A percentile compares a stretch with the other conserved stretches of the same genome.
Evolutionary conservation across 1,140 invertebrate species (phyloP).

Genomic region (Drosophila ambigua): DNA sequence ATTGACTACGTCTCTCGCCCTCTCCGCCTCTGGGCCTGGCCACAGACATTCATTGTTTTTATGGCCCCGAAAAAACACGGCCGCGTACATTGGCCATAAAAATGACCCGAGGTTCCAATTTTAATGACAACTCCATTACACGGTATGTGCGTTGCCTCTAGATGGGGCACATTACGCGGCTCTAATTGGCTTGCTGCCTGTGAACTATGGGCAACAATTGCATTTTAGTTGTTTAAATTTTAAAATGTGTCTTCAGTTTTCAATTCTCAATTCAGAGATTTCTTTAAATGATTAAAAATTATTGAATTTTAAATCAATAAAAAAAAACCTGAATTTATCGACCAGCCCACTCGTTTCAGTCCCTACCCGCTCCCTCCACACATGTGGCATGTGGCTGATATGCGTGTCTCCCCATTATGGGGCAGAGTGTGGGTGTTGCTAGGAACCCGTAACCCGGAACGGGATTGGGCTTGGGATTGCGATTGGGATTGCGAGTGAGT

Average conservation of each 20-base stretch:
- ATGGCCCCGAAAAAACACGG: slow-evolving; percentile 39
- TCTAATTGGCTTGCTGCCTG: slow-evolving; percentile 48
- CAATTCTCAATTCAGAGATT: too few species aligned
- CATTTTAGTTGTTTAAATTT: too few species aligned
- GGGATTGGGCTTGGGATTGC: neutral
- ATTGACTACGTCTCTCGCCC: slow-evolving; percentile 20
- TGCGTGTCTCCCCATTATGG: slow-evolving; percentile 62
- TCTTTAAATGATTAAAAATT: neutral
- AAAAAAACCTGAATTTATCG: slow-evolving; percentile 64
- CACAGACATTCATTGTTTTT: slow-evolving; percentile 36
- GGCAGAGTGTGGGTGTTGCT: slow-evolving; percentile 61
- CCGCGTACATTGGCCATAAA: slow-evolving; percentile 57
- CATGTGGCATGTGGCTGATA: slow-evolving; percentile 39
- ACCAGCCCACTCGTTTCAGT: slow-evolving; percentile 18
- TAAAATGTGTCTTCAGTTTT: too few species aligned
- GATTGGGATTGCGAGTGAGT: neutral
- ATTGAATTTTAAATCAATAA: neutral
- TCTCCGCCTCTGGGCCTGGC: too few species aligned
- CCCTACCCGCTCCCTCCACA: neutral
- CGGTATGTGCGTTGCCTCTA: slow-evolving; percentile 11
- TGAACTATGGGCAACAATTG: neutral
- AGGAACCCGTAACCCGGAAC: slow-evolving; percentile 28
- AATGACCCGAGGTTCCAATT: slow-evolving; percentile 74
- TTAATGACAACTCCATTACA: slow-evolving; percentile 78
- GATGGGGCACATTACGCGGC: slow-evolving; percentile 28